Conservation (phyloP, 2,888 invertebrate genomes). For the Hermodice carunculata region DNA sequence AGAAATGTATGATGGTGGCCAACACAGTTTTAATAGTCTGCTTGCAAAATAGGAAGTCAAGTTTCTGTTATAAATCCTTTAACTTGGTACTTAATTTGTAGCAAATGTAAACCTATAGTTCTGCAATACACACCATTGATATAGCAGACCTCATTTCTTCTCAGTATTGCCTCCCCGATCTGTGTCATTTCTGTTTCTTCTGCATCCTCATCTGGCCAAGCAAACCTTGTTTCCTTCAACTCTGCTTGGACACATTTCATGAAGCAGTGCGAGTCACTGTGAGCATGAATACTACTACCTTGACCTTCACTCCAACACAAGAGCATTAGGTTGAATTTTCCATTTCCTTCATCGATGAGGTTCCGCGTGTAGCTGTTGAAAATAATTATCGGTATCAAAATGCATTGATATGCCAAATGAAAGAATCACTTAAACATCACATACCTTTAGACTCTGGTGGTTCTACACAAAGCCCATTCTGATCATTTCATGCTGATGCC, state of each 20-base stretch:
- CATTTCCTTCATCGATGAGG: slow-evolving; percentile 95
- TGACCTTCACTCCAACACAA: slow-evolving; percentile 99
- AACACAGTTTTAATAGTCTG: too few relatives aligned
- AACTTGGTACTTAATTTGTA: too few relatives aligned
- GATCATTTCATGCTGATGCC: too few relatives aligned
- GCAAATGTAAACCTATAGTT: too few relatives aligned
- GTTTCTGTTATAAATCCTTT: too few relatives aligned
- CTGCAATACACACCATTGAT: slow-evolving; percentile 86
- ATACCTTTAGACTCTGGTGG: too few relatives aligned
- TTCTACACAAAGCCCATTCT: too few relatives aligned
- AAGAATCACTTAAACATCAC: background rate
- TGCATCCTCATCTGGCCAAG: slow-evolving; percentile 78
- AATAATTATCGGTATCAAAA: background rate
- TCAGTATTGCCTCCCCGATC: slow-evolving; percentile 77
- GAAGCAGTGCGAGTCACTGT: slow-evolving; percentile 93
- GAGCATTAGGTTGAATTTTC: slow-evolving; percentile 96
- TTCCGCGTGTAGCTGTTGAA: slow-evolving; percentile 90
- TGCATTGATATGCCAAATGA: background rate
- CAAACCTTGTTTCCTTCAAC: slow-evolving; percentile 85
- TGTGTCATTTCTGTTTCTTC: slow-evolving; percentile 74
- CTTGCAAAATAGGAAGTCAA: too few relatives aligned
- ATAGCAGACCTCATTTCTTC: slow-evolving; percentile 88
- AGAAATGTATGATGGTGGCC: too few relatives aligned
- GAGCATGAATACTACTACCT: slow-evolving; percentile 96
- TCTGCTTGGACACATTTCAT: slow-evolving; percentile 91